Evolutionary conservation across 2,888 invertebrate genomes (phyloP), one percentile per base, ranked within the genome.

Genomic region (Seira musarum): DNA sequence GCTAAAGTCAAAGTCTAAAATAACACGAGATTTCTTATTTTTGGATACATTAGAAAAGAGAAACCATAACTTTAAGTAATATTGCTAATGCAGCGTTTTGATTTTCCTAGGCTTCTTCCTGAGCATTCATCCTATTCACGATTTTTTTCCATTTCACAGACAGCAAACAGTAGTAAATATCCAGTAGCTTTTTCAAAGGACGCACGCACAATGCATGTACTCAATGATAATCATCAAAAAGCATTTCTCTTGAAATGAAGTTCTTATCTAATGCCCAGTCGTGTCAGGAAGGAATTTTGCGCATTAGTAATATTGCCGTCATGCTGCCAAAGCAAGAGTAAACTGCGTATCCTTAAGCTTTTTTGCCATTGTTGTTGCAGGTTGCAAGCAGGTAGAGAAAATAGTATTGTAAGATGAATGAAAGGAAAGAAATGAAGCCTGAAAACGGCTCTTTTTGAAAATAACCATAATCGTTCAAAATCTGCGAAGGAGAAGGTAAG

Each of bases 281-380:
- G 49, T 49, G 49, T 49, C 21, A 67, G 67, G 49, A 67, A 46
- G 49, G 67, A 46, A 49, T 67, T 67, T 49, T 22, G 60, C 60
- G 21, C 60, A 53, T 53, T 53, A 53, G n/a, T 53, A 30, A 30
- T 53, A 53, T 53, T 53, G 53, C 53, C 53, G 3, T 30, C 30
- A 5, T 2, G 2, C 30, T 30, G 30, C 8, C 30, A 2, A 8
- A 30, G n/a, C 30, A 5, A 49, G 49, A 49, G 6, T 49, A n/a
- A 49, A 49, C 15, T 13, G 6, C 13, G 15, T 49, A 13, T n/a
- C 49, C 49, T 49, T 17, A 2, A 3, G 6, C 13, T 60, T 60
- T 60, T 60, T 60, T 8, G 30, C 30, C 30, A 30, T 30, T 30
- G 30, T 30, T 30, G 30, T 30, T 30, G 30, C 60, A 30, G 40